Evolutionary conservation across 2,113 vertebrate genomes (phyloP).

Genomic region (Cebus imitator): DNA sequence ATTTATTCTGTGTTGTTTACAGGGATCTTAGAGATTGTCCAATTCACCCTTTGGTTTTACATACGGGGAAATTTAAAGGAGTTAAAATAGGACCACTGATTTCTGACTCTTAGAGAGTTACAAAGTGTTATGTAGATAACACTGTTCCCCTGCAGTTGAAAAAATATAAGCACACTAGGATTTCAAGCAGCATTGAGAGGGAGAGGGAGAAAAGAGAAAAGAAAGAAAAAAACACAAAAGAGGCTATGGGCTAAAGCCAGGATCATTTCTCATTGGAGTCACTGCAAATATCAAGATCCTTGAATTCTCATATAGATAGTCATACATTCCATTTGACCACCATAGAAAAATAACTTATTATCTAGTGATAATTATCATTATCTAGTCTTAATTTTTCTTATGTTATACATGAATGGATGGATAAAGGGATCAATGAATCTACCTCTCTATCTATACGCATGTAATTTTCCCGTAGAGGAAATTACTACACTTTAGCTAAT

Average conservation of each 20-base stretch:
- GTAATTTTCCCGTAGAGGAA: not conserved
- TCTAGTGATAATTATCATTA: not conserved
- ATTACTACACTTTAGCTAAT: not conserved
- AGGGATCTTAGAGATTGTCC: not conserved
- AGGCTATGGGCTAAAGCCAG: not conserved
- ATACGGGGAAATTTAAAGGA: not conserved
- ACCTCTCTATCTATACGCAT: not conserved
- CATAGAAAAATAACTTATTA: not conserved
- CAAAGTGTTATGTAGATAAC: not conserved
- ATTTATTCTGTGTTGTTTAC: not conserved
- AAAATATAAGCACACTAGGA: not conserved
- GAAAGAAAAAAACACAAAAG: not conserved
- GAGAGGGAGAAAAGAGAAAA: too few relatives aligned
- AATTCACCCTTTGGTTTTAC: not conserved
- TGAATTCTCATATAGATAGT: not conserved
- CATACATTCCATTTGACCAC: not conserved
- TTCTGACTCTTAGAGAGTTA: conserved; percentile 49
- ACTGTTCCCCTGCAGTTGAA: not conserved
- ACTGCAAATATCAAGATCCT: not conserved
- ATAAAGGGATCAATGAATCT: not conserved
- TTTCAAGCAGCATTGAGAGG: not conserved
- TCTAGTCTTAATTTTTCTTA: not conserved
- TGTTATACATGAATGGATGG: not conserved
- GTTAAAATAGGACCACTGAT: conserved; percentile 70
- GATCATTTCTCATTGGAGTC: not conserved